These are phyloP conservation scores for Rhabdomys dilectus DNA, from an alignment of 2,113 vertebrate species.

Conservation along the genomic window DNA sequence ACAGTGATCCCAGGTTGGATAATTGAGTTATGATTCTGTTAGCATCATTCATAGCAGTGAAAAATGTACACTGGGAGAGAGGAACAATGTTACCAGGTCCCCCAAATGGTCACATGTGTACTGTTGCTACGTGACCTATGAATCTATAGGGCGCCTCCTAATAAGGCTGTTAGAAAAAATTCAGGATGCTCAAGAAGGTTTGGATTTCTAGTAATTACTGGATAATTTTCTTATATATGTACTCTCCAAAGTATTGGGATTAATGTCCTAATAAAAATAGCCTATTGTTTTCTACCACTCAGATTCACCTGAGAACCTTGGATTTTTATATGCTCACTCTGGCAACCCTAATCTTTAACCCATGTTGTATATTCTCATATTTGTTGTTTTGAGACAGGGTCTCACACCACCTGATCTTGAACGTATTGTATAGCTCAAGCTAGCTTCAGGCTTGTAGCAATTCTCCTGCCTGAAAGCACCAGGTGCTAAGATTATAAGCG, in stretches of 20 bases:
- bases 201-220: constrained; percentile 11
- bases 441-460: background rate
- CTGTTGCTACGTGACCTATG: background rate
- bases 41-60: background rate
- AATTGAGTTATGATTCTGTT: background rate
- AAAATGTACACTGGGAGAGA: background rate
- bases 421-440: background rate
- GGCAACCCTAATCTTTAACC: background rate
- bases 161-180: background rate
- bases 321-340: constrained; percentile 40
- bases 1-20: background rate
- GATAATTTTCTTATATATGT: background rate
- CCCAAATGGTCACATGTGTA: background rate
- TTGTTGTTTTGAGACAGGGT: background rate
- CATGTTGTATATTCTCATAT: background rate
- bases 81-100: background rate
- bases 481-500: background rate
- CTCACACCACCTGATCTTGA: background rate
- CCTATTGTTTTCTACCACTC: background rate
- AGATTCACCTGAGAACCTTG: constrained; percentile 34
- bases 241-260: background rate
- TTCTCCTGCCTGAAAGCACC: background rate
- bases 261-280: background rate
- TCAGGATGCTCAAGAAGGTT: background rate
- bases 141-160: background rate